These are phyloP conservation scores for Argyra leucocephala DNA, from an alignment of 2,888 invertebrate genomes.

Conservation along the genomic window DNA sequence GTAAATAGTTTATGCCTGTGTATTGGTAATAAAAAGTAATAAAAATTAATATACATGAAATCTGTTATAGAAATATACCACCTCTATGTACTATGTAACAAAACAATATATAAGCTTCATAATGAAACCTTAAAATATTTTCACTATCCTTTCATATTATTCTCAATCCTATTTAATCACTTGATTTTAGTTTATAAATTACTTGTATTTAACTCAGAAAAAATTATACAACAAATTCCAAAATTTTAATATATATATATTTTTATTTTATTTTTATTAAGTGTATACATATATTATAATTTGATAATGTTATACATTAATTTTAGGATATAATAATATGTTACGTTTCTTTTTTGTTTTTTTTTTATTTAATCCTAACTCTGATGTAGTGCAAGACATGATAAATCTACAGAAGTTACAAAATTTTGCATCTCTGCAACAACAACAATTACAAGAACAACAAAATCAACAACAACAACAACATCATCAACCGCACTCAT, in stretches of 20 bases:
- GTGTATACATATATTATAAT: constrained; percentile 20
- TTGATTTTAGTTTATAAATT: background rate
- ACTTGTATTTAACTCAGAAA: background rate
- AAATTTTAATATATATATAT: constrained; percentile 4
- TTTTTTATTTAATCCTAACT: constrained; percentile 25
- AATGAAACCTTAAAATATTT: constrained; percentile 1
- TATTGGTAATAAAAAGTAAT: too few relatives aligned
- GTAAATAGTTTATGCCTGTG: too few relatives aligned
- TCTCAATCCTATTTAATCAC: background rate
- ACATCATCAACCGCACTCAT: constrained; percentile 45
- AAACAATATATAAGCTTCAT: too few relatives aligned
- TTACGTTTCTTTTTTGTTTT: too few relatives aligned
- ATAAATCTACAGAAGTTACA: constrained; percentile 58
- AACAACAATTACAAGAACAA: constrained; percentile 46
- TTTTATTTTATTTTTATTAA: constrained; percentile 11
- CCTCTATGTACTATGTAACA: too few relatives aligned
- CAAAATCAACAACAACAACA: constrained; percentile 29
- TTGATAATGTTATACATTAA: constrained; percentile 22
- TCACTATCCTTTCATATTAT: background rate
- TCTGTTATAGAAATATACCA: too few relatives aligned
- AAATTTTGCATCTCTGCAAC: constrained; percentile 64
- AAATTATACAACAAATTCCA: background rate
- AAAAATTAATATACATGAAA: too few relatives aligned
- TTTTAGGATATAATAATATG: background rate
- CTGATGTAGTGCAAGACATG: constrained; percentile 43